phyloP scores from a whole-genome alignment of 2,797 vertebrate species.

The Loris lydekkerianus region DNA sequence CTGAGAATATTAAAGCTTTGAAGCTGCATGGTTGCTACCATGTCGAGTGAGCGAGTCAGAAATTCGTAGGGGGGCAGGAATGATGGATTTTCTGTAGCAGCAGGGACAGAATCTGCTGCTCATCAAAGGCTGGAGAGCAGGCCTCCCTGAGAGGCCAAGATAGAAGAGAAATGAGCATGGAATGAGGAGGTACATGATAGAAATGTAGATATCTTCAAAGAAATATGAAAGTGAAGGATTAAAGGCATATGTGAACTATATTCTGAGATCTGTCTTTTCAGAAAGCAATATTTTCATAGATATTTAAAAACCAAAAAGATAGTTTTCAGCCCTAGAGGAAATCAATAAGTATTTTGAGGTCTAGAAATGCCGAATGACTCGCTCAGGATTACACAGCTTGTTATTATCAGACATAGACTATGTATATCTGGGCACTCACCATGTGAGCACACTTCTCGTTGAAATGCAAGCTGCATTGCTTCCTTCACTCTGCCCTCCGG shows the following conservation, averaged over 20 bases:
- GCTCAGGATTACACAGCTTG: background rate
- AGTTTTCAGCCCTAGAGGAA: background rate
- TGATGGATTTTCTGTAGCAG: conserved; percentile 36
- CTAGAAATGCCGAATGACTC: background rate
- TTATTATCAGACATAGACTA: background rate
- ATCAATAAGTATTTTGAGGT: background rate
- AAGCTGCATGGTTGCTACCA: background rate
- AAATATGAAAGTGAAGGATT: conserved; percentile 28
- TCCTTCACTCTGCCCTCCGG: background rate
- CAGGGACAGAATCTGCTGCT: background rate
- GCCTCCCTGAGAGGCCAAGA: background rate
- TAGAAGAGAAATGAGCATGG: conserved; percentile 28
- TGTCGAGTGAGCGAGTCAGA: conserved; percentile 24
- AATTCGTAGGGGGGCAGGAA: background rate
- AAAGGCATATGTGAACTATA: background rate
- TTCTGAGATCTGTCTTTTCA: conserved; percentile 28
- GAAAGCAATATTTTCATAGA: background rate
- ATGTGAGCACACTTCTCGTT: background rate
- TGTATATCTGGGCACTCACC: background rate
- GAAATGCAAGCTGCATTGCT: background rate
- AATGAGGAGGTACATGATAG: background rate
- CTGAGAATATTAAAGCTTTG: conserved; percentile 6
- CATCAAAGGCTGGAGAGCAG: background rate
- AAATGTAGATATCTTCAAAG: conserved; percentile 34
- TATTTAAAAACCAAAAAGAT: background rate